Evolutionary conservation across 2,888 invertebrate genomes (phyloP).

Genomic region (Crepidodera aurea): DNA sequence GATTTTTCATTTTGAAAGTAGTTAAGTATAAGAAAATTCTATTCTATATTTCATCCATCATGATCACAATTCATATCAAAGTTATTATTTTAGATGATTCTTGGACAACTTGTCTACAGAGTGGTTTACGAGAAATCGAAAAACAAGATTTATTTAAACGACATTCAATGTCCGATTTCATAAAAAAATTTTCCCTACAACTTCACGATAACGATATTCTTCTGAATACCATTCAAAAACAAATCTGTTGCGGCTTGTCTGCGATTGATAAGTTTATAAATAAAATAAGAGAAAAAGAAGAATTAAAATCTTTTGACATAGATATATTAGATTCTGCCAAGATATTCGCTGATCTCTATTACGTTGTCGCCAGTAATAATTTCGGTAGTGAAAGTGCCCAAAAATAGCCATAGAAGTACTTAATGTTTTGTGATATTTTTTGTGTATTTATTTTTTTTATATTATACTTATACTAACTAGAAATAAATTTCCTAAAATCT

Average conservation of each 20-base stretch:
- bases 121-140: slow-evolving; percentile 8
- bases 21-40: no score
- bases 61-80: no score
- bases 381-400: not conserved
- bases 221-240: slow-evolving; percentile 19
- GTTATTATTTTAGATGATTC: slow-evolving; percentile 18
- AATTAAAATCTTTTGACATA: not conserved
- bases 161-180: slow-evolving; percentile 9
- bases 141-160: slow-evolving; percentile 13
- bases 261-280: slow-evolving; percentile 22
- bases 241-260: slow-evolving; percentile 22
- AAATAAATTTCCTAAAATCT: no score
- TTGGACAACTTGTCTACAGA: slow-evolving; percentile 18
- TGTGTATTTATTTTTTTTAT: not conserved
- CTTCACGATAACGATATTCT: slow-evolving; percentile 3
- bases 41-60: no score
- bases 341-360: slow-evolving; percentile 28
- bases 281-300: slow-evolving; percentile 15
- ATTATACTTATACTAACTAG: no score
- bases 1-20: no score
- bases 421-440: slow-evolving; percentile 13
- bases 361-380: slow-evolving; percentile 12
- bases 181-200: slow-evolving; percentile 10
- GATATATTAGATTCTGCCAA: slow-evolving; percentile 22
- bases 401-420: not conserved